Conservation (phyloP, 2,888 invertebrate genomes). For the Chloroclystis v-ata region DNA sequence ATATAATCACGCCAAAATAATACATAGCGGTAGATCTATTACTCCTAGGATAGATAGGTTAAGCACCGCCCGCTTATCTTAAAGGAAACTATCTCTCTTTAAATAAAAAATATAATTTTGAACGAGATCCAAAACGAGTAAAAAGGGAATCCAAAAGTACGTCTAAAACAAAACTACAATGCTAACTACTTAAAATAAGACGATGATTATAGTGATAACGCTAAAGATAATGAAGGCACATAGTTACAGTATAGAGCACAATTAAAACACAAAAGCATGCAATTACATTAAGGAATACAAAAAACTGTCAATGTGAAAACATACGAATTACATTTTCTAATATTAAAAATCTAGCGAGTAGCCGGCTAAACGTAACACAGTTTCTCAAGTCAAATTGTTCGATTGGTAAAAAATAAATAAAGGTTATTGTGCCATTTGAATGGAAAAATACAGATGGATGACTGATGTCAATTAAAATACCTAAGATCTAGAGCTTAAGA, state of each 20-base stretch:
- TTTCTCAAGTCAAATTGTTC: neutral
- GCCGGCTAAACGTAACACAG: too few species aligned
- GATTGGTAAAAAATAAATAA: conserved; percentile 8
- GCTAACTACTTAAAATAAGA: conserved; percentile 62
- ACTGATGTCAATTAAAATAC: conserved; percentile 27
- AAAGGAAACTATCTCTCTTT: conserved; percentile 38
- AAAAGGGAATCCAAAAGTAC: conserved; percentile 49
- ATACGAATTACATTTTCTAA: too few species aligned
- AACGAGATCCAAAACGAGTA: conserved; percentile 60
- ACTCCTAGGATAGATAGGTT: conserved; percentile 34
- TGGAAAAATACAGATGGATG: conserved; percentile 20
- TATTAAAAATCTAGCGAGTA: too few species aligned
- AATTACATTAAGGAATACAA: conserved; percentile 1
- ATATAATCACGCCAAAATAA: conserved; percentile 63
- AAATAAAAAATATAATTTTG: conserved; percentile 54
- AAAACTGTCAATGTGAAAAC: neutral
- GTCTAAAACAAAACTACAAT: conserved; percentile 48
- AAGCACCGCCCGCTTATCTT: conserved; percentile 71
- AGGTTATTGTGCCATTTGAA: conserved; percentile 15
- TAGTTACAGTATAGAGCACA: conserved; percentile 17
- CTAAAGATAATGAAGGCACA: conserved; percentile 30
- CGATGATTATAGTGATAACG: conserved; percentile 33
- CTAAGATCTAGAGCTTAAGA: conserved; percentile 38
- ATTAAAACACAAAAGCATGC: conserved; percentile 9
- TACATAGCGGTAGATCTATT: conserved; percentile 60